phyloP scores from a whole-genome alignment of 2,797 vertebrate species.

The Gallinago nigripennis region DNA sequence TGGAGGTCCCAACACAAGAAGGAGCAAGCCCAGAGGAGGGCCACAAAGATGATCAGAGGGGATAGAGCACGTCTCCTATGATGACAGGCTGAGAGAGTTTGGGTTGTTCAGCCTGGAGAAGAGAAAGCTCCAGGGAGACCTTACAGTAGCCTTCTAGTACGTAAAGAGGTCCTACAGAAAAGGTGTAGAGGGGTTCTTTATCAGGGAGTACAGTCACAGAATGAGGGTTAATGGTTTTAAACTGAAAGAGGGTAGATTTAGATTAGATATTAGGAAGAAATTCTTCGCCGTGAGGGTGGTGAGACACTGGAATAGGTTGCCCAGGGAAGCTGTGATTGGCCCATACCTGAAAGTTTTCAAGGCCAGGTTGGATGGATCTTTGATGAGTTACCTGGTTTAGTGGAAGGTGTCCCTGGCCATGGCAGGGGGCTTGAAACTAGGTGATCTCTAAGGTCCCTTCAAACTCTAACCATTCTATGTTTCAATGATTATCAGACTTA shows the following conservation, averaged over 20 bases:
- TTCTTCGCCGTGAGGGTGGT: neutral
- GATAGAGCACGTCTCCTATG: neutral
- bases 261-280: neutral
- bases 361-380: neutral
- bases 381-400: neutral
- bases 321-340: neutral
- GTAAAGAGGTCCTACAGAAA: neutral
- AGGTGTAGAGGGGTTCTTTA: neutral
- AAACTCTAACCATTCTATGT: neutral
- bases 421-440: neutral
- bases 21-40: neutral
- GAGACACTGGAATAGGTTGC: neutral
- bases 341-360: neutral
- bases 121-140: neutral
- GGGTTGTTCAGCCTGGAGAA: neutral
- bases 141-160: neutral
- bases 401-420: neutral
- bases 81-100: neutral
- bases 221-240: neutral
- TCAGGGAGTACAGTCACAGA: neutral
- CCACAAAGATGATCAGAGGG: neutral
- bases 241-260: neutral
- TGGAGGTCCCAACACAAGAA: neutral
- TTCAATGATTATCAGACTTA: neutral
- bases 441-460: neutral